phyloP scores from a whole-genome alignment of 2,888 invertebrate species.

The Sabellastarte sp. region DNA sequence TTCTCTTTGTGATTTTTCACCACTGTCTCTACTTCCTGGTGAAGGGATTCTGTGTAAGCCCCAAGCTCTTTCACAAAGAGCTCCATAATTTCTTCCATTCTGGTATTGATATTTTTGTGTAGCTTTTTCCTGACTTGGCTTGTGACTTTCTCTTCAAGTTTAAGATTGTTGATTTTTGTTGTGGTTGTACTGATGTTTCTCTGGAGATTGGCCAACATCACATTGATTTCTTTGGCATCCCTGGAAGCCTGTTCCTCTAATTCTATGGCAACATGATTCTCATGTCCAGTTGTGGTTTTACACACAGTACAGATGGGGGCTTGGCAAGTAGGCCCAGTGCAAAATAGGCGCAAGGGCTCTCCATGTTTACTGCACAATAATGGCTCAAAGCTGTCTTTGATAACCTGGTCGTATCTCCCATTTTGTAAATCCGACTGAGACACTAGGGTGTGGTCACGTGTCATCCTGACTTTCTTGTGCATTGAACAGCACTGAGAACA shows the following conservation, averaged over 20 bases:
- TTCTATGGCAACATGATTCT: slow-evolving; percentile 27
- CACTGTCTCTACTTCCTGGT: slow-evolving; percentile 31
- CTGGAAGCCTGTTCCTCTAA: slow-evolving; percentile 26
- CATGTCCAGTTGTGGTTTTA: slow-evolving; percentile 32
- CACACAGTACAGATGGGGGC: slow-evolving; percentile 34
- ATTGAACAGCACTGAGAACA: slow-evolving; percentile 30
- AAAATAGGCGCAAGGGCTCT: slow-evolving; percentile 30
- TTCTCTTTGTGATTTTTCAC: slow-evolving; percentile 29
- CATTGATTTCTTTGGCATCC: slow-evolving; percentile 18
- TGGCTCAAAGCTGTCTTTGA: slow-evolving; percentile 33
- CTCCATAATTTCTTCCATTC: slow-evolving; percentile 29
- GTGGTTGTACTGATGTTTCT: slow-evolving; percentile 23
- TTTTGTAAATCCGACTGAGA: slow-evolving; percentile 25
- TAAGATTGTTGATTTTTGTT: slow-evolving; percentile 24
- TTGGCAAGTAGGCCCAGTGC: slow-evolving; percentile 25
- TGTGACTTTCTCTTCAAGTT: slow-evolving; percentile 30
- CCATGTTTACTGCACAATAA: slow-evolving; percentile 32
- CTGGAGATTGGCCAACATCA: slow-evolving; percentile 19
- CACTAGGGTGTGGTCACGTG: slow-evolving; percentile 29
- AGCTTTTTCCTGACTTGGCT: slow-evolving; percentile 20
- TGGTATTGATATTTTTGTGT: slow-evolving; percentile 30
- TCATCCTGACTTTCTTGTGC: slow-evolving; percentile 28
- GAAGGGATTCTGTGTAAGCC: slow-evolving; percentile 28
- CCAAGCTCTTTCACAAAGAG: slow-evolving; percentile 24
- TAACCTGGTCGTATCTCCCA: slow-evolving; percentile 27